phyloP scores from a whole-genome alignment of 2,888 invertebrate genomes.

The Netelia melanura region DNA sequence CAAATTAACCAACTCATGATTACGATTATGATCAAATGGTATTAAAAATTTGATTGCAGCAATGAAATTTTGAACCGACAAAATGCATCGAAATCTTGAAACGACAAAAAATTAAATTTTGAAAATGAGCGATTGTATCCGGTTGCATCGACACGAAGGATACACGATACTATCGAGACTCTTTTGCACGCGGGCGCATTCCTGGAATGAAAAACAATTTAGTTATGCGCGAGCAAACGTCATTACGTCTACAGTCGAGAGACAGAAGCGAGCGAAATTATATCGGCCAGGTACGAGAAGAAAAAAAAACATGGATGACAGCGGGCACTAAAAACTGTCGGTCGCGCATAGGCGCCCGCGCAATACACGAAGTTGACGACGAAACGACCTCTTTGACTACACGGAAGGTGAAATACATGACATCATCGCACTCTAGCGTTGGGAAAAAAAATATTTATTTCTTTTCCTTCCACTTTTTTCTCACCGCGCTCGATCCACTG shows the following conservation, averaged over 20 bases:
- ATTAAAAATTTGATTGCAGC: too few species aligned
- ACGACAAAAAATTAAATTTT: too few species aligned
- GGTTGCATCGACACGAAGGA: too few species aligned
- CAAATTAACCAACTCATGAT: too few species aligned
- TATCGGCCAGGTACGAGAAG: background rate
- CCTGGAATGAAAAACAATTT: constrained; percentile 8
- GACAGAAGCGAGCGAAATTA: constrained; percentile 3
- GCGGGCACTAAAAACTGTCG: constrained; percentile 8
- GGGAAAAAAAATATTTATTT: constrained; percentile 33
- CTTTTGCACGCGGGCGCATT: too few species aligned
- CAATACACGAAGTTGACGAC: constrained; percentile 16
- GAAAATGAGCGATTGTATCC: too few species aligned
- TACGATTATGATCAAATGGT: too few species aligned
- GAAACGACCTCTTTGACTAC: constrained; percentile 65
- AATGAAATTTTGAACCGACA: too few species aligned
- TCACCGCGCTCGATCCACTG: background rate
- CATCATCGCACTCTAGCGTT: constrained; percentile 69
- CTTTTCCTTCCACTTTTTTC: background rate
- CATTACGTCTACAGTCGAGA: constrained; percentile 55
- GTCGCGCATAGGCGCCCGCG: background rate
- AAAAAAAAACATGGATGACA: background rate
- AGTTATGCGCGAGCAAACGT: constrained; percentile 65
- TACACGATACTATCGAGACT: too few species aligned
- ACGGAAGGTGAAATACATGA: constrained; percentile 72
- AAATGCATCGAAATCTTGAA: too few species aligned